Conservation (phyloP, 2,797 vertebrate genomes). For the Nasua narica region DNA sequence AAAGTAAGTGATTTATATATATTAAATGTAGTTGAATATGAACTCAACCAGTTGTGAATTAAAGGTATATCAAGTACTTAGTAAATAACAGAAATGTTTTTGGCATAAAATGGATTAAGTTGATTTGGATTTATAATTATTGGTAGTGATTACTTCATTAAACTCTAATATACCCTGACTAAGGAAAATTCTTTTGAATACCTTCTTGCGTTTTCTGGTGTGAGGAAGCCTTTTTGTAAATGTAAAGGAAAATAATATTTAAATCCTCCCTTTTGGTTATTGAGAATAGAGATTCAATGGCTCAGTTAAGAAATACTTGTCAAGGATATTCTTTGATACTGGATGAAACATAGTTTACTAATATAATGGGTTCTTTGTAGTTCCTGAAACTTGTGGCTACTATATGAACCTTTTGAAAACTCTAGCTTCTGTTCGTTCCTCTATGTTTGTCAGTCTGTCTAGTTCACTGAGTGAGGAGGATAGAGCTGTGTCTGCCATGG, state of each 20-base stretch:
- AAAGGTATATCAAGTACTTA: neutral
- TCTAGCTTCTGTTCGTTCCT: neutral
- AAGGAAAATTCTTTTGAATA: constrained; percentile 33
- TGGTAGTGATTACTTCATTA: neutral
- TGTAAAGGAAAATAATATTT: neutral
- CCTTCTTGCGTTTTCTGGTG: neutral
- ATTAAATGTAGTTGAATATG: neutral
- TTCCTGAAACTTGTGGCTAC: neutral
- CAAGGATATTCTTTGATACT: neutral
- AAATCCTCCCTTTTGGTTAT: neutral
- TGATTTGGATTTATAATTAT: constrained; percentile 11
- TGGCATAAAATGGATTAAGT: constrained; percentile 31
- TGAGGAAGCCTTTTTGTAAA: constrained; percentile 2
- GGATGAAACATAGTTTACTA: neutral
- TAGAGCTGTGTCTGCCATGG: neutral
- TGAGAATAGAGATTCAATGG: neutral
- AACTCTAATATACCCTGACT: neutral
- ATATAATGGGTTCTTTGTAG: neutral
- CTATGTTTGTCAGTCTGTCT: constrained; percentile 6
- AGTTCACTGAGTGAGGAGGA: constrained; percentile 8
- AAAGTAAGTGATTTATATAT: neutral
- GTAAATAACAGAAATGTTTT: constrained; percentile 28
- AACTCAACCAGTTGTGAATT: constrained; percentile 26
- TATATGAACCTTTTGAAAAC: neutral
- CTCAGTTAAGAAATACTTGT: neutral